phyloP scores from a whole-genome alignment of 2,797 vertebrate species.

The Platyrinchus mystaceus region DNA sequence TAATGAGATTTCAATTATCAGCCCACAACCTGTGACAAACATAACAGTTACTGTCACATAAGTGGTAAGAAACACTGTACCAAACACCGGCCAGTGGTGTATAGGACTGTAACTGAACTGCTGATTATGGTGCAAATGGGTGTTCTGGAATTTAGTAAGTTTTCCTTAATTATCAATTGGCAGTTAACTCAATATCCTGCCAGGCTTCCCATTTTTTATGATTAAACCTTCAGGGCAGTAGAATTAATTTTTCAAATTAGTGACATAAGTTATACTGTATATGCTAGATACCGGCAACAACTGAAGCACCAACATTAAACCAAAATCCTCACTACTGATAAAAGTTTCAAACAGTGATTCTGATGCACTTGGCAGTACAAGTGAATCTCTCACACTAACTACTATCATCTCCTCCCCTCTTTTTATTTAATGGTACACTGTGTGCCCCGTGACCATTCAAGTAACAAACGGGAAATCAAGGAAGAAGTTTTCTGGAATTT shows the following conservation, averaged over 20 bases:
- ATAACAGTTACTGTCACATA: neutral
- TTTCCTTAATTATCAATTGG: neutral
- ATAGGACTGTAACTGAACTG: neutral
- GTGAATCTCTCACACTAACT: neutral
- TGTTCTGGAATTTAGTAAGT: neutral
- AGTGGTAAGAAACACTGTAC: neutral
- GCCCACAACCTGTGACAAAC: neutral
- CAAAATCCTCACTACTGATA: neutral
- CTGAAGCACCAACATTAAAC: neutral
- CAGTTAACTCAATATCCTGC: neutral
- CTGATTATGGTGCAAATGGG: neutral
- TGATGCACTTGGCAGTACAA: neutral
- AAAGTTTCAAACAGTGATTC: neutral
- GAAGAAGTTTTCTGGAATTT: neutral
- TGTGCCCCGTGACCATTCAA: neutral
- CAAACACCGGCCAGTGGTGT: neutral
- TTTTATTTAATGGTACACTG: neutral
- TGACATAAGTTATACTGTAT: neutral
- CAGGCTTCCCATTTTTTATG: neutral
- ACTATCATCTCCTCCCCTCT: accelerated
- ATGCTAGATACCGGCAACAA: neutral
- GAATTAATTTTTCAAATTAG: neutral
- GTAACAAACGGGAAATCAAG: neutral
- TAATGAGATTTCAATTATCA: neutral
- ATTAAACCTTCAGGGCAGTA: neutral